A percentile compares a stretch with the other conserved stretches of the same genome.
Conservation (phyloP, 2,113 vertebrate genomes). For the Sphaerodactylus townsendi region DNA sequence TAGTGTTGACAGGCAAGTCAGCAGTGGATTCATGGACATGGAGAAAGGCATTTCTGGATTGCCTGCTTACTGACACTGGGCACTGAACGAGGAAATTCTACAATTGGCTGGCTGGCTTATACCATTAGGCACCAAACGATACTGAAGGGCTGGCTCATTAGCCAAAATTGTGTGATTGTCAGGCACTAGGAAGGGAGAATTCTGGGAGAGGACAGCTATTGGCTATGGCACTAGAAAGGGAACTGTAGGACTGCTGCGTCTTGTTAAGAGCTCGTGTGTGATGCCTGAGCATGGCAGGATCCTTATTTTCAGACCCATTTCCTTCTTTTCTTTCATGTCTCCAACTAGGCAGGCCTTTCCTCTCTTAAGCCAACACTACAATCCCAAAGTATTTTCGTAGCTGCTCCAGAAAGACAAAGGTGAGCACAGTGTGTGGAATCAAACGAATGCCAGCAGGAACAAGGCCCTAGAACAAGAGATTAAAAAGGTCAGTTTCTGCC, state of each 20-base stretch:
- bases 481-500: fast-evolving
- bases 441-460: conserved; percentile 87
- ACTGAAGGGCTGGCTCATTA: neutral
- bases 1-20: neutral
- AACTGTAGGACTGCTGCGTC: neutral
- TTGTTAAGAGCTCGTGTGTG: neutral
- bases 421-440: conserved; percentile 87
- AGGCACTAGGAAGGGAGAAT: neutral
- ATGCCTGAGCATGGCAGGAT: neutral
- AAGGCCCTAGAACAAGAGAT: conserved; percentile 76
- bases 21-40: neutral
- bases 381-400: conserved; percentile 87
- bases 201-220: neutral
- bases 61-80: neutral
- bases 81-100: neutral
- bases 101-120: neutral
- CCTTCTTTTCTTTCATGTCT: neutral
- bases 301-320: neutral
- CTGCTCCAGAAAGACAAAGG: conserved; percentile 90
- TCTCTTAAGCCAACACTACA: conserved; percentile 74
- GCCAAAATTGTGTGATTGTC: neutral
- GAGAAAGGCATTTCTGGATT: neutral
- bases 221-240: neutral
- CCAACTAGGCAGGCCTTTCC: conserved; percentile 17
- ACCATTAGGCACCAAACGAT: neutral